phyloP scores from a whole-genome alignment of 2,888 invertebrate genomes.

The Acanthosepion esculentum region DNA sequence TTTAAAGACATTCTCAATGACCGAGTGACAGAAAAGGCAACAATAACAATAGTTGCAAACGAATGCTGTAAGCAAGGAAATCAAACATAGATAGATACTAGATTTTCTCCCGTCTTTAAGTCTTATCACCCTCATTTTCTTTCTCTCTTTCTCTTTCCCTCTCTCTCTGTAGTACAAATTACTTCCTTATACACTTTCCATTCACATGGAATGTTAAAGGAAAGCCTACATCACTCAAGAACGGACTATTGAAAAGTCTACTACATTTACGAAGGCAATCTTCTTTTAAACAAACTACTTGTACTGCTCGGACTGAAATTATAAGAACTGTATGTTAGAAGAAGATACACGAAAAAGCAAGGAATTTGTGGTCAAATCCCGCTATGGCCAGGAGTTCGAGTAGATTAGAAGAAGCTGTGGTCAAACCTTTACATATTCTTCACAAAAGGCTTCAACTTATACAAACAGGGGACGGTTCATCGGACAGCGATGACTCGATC shows the following conservation, averaged over 20 bases:
- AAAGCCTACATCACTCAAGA: background rate
- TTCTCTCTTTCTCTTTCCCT: too few species aligned
- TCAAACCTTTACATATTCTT: slow-evolving; percentile 45
- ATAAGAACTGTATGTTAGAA: background rate
- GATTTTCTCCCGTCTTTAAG: too few species aligned
- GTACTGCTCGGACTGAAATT: background rate
- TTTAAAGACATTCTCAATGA: too few species aligned
- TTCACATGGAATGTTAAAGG: background rate
- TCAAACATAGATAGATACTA: too few species aligned
- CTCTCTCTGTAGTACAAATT: too few species aligned
- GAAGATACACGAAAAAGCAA: background rate
- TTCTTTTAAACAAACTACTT: background rate
- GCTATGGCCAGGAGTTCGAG: slow-evolving; percentile 33
- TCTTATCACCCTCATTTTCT: too few species aligned
- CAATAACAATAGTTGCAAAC: too few species aligned
- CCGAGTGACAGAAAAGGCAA: too few species aligned
- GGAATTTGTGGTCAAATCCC: background rate
- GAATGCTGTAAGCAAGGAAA: too few species aligned
- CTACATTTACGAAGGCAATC: background rate
- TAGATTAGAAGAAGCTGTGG: slow-evolving; percentile 34
- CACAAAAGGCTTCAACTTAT: slow-evolving; percentile 41
- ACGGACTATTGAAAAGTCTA: slow-evolving; percentile 33
- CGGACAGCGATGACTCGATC: slow-evolving; percentile 45
- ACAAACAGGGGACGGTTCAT: slow-evolving; percentile 4
- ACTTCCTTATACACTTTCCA: background rate